Evolutionary conservation across 2,797 vertebrate genomes (phyloP).

Genomic region (Cossypha heuglini): DNA sequence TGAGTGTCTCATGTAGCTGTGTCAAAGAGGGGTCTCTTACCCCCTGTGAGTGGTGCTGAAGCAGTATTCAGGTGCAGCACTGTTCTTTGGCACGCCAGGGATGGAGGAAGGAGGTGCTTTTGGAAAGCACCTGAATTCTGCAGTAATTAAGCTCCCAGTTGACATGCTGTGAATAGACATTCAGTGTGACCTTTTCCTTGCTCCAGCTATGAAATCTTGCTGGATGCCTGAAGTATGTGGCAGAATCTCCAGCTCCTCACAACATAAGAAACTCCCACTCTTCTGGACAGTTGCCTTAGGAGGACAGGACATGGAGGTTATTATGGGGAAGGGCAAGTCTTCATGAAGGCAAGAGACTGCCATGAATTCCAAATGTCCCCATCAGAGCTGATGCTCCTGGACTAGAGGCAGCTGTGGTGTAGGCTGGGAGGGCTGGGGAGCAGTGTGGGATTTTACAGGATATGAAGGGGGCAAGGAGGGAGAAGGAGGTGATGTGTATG

Average conservation of each 20-base stretch:
- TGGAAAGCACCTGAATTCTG: not conserved
- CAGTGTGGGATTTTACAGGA: not conserved
- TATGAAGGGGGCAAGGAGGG: not conserved
- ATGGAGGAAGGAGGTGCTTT: not conserved
- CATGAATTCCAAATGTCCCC: not conserved
- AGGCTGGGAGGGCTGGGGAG: not conserved
- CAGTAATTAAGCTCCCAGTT: not conserved
- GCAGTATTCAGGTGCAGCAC: not conserved
- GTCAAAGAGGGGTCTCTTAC: not conserved
- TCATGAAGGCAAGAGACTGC: not conserved
- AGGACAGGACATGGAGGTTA: not conserved
- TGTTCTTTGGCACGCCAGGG: not conserved
- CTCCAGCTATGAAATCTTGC: not conserved
- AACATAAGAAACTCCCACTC: not conserved
- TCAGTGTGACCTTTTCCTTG: not conserved
- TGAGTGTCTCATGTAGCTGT: rapidly evolving
- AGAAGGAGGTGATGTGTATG: not conserved
- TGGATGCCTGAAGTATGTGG: not conserved
- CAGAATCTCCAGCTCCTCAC: not conserved
- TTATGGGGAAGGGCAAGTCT: not conserved
- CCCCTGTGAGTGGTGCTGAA: not conserved
- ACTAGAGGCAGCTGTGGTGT: not conserved
- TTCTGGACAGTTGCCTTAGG: not conserved
- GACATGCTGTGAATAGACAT: not conserved
- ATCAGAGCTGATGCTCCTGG: not conserved